Conservation (phyloP, 2,888 invertebrate species). For the Liopterus haemorrhoidalis region DNA sequence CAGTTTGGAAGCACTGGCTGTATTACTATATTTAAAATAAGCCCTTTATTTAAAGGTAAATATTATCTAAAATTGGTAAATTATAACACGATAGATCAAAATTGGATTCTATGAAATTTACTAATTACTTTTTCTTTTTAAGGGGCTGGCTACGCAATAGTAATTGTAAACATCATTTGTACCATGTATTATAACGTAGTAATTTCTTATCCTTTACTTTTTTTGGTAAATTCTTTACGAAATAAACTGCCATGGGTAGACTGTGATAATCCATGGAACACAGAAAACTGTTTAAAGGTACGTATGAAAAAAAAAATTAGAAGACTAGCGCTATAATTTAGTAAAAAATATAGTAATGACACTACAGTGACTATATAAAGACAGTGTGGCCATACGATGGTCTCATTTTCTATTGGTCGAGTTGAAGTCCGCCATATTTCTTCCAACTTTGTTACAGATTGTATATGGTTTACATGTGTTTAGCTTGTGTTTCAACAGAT, state of each 20-base stretch:
- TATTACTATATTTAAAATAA: slow-evolving; percentile 72
- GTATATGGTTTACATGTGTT: too few species aligned
- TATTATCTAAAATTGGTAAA: slow-evolving; percentile 12
- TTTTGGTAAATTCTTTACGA: slow-evolving; percentile 65
- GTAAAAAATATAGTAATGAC: too few species aligned
- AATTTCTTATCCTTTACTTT: slow-evolving; percentile 77
- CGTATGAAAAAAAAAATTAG: too few species aligned
- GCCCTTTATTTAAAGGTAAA: slow-evolving; percentile 80
- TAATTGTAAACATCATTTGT: slow-evolving; percentile 73
- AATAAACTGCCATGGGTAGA: slow-evolving; percentile 68
- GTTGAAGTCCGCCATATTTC: too few species aligned
- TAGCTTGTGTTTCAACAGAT: too few species aligned
- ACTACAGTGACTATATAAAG: too few species aligned
- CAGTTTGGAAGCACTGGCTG: slow-evolving; percentile 80
- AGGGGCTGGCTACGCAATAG: slow-evolving; percentile 83
- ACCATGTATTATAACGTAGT: slow-evolving; percentile 81
- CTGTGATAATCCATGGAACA: slow-evolving; percentile 80
- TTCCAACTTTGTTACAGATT: too few species aligned
- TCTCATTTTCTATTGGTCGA: too few species aligned
- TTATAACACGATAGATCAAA: not conserved
- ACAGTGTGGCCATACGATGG: too few species aligned
- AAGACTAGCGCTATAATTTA: too few species aligned
- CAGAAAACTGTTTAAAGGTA: slow-evolving; percentile 63
- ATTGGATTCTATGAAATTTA: not conserved
- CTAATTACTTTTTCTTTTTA: slow-evolving; percentile 31